Base-by-base conservation (phyloP, 2,888 invertebrate genomes). In the Melanostoma scalare region DNA sequence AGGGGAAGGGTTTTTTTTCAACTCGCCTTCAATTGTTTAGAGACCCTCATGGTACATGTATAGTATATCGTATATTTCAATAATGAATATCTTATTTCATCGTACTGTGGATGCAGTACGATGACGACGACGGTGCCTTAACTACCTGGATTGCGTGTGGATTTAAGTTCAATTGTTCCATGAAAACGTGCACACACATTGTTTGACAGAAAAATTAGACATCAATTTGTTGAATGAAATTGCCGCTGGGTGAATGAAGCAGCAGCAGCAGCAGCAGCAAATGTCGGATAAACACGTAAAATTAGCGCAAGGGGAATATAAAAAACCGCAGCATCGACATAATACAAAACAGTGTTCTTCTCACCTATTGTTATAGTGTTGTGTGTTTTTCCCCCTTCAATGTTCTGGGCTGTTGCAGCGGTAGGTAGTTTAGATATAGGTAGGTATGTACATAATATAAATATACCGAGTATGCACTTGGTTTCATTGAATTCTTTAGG, bases 191-290 rank as follows among this genome's bases (percentile, higher is more conserved):
- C 74, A 79, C 79, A 79, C 84, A 84, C 84, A 84, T 84, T 84
- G 84, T 84, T 84, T 84, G 84, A 84, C 84, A 84, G 84, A 74
- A 79, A 84, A 84, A 84, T 84, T 84, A 84, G 84, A 79, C 84
- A 79, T 84, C 84, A 84, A 84, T 84, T 84, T 84, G 84, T 84
- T 84, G 79, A 84, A 79, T 79, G 79, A 58, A 69, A 78, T 53
- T 40, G 78, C 50, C 73, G 33, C 35, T 65, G 82, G 46, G 50
- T 55, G 61, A 35, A 42, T 42, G 20, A 6, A 9, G 48, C 36
- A 63, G n/a, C 58, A n/a, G n/a, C 52, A 56, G 20, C 48, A 63
- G 36, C 35, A 63, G 63, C 63, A 71, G 65, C 74, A 79, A 84
- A 79, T 74, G 74, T 71, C 79, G 69, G 58, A 79, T 84, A 84